Evolutionary conservation across 1,140 invertebrate genomes (phyloP), one percentile per base, ranked within the genome.

Genomic region (Drosophila repleta): DNA sequence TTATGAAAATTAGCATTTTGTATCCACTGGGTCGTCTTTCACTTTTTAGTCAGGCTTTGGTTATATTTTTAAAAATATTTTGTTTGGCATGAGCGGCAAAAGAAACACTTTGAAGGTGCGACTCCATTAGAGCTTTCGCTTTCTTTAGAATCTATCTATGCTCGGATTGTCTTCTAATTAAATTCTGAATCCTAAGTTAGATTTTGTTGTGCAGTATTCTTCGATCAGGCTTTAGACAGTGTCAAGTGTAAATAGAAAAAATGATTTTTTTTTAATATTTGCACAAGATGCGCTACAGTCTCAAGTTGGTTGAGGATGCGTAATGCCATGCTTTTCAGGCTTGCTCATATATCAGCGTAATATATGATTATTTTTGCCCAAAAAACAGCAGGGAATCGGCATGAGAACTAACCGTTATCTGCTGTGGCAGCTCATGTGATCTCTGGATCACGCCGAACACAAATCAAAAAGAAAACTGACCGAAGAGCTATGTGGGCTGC

Each of bases 371-470:
- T 41, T 41, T 18, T 55, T 66, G 55, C 52, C 18, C 20, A 21
- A 51, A 68, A 68, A 37, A 7, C 68, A 57, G 53, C 53, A 17
- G 68, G 68, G 45, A 65, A 26, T 48, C 62, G 32, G 3, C 51
- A 18, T 52, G 62, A 45, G 68, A 65, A 52, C 62, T n/a, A 26
- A 71, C 73, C 49, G 68, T 72, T 75, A 75, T 65, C 61, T 20
- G n/a, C 7, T 24, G 48, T 20, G 60, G 46, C 24, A 29, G 71
- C 70, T 67, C 82, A 87, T 74, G 82, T 85, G 77, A 81, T 81
- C 69, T 71, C 43, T 53, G 51, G 49, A 53, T 29, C 35, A 35
- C 17, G 48, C 62, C 74, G 63, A 69, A 62, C 82, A 85, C 78
- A 85, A 81, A 87, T 85, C 82, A 57, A 57, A 68, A 69, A 65